Percentiles rank a stretch among this genome's conserved stretches.
These are phyloP conservation scores for Epinephelus coioides DNA, from an alignment of 2,797 vertebrate species.

Conservation along the genomic window DNA sequence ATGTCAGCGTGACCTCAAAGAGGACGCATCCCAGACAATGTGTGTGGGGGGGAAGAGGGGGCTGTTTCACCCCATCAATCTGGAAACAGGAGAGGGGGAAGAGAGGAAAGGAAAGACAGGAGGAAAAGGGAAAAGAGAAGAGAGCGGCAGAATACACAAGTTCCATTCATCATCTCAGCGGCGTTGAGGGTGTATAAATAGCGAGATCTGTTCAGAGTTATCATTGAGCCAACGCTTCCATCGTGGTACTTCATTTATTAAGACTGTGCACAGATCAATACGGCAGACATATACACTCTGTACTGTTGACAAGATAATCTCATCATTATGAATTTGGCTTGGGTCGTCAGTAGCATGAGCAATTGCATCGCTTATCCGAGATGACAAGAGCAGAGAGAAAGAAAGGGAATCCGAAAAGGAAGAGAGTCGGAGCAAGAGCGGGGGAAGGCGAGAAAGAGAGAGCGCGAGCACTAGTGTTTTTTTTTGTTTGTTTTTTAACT, in stretches of 20 bases:
- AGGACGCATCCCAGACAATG: conserved; percentile 61
- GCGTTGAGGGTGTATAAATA: conserved; percentile 73
- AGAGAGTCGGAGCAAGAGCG: conserved; percentile 4
- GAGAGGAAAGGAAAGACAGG: neutral
- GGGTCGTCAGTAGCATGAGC: conserved; percentile 83
- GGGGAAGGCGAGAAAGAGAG: conserved; percentile 15
- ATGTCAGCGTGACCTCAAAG: conserved; percentile 77
- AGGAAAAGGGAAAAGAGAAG: neutral
- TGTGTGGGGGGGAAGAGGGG: conserved; percentile 18
- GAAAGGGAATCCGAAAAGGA: conserved; percentile 46
- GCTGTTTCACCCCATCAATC: conserved; percentile 56
- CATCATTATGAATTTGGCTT: conserved; percentile 86
- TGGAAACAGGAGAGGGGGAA: conserved; percentile 23
- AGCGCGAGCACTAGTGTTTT: neutral
- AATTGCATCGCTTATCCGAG: conserved; percentile 81
- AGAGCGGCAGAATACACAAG: conserved; percentile 34
- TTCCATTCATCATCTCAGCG: conserved; percentile 78
- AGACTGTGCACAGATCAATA: conserved; percentile 82
- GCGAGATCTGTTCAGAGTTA: conserved; percentile 72
- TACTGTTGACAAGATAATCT: conserved; percentile 87
- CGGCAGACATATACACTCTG: conserved; percentile 79
- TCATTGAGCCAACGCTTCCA: conserved; percentile 76
- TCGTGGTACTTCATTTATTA: conserved; percentile 85
- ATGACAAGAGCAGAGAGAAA: conserved; percentile 76
- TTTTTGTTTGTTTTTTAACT: conserved; percentile 43